phyloP scores from a whole-genome alignment of 2,888 invertebrate species.

The Drosophila kanekoi region DNA sequence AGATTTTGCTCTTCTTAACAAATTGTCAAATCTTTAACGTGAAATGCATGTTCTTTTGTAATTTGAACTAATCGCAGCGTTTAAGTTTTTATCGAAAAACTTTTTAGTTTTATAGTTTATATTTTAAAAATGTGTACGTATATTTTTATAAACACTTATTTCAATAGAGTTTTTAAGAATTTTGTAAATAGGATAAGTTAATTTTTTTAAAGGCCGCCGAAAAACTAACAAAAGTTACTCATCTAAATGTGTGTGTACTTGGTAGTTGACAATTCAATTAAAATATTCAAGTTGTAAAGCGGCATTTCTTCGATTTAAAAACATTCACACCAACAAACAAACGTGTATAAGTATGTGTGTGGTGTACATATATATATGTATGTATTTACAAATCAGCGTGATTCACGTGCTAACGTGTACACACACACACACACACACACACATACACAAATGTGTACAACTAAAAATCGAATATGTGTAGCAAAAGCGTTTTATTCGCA shows the following conservation, averaged over 20 bases:
- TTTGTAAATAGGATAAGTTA: constrained; percentile 73
- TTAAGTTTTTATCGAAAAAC: constrained; percentile 3
- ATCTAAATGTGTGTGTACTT: constrained; percentile 67
- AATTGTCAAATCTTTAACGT: constrained; percentile 12
- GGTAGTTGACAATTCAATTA: constrained; percentile 64
- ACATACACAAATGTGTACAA: constrained; percentile 25
- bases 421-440: constrained; percentile 2
- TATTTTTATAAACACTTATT: constrained; percentile 40
- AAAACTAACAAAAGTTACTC: constrained; percentile 10
- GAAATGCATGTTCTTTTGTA: constrained; percentile 15
- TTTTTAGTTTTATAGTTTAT: not conserved
- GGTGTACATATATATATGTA: constrained; percentile 41
- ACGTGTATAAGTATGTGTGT: constrained; percentile 31
- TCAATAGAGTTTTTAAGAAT: constrained; percentile 32
- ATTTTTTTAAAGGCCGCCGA: constrained; percentile 46
- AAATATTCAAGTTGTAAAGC: constrained; percentile 47
- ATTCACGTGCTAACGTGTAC: constrained; percentile 44
- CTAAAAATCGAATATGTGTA: constrained; percentile 59
- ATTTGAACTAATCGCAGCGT: constrained; percentile 1
- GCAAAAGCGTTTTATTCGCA: constrained; percentile 64
- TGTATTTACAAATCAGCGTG: constrained; percentile 58
- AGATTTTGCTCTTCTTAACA: constrained; percentile 1
- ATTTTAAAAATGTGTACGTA: constrained; percentile 22
- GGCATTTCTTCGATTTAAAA: constrained; percentile 30
- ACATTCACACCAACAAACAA: constrained; percentile 17